Evolutionary conservation across 2,888 invertebrate species (phyloP).

Genomic region (Ametastegia equiseti): DNA sequence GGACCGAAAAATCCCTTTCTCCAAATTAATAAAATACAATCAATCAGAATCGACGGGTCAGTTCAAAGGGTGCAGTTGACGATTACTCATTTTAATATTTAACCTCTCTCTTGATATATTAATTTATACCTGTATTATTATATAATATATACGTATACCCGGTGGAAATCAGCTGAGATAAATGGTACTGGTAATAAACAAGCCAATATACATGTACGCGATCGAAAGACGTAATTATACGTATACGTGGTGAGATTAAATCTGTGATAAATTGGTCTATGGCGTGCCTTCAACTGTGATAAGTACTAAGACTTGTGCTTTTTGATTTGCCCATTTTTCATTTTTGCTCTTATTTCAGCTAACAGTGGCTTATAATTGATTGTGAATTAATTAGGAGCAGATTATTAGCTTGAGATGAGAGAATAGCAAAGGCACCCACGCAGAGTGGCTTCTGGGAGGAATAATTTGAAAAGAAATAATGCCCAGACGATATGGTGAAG

Average conservation of each 20-base stretch:
- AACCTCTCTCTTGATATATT: no score
- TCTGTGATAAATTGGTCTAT: conserved; percentile 22
- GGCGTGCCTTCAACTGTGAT: neutral
- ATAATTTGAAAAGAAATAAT: neutral
- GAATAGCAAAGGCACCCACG: neutral
- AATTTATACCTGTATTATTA: no score
- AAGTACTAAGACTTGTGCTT: neutral
- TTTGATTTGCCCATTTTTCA: neutral
- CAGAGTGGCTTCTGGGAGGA: neutral
- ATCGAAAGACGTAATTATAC: neutral
- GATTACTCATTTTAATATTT: no score
- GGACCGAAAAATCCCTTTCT: neutral
- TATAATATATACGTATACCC: no score
- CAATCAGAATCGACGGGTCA: neutral
- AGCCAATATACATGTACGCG: neutral
- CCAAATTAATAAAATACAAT: neutral
- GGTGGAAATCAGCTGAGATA: no score
- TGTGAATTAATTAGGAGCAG: conserved; percentile 3
- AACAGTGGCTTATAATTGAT: neutral
- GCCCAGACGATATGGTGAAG: neutral
- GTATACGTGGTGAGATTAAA: neutral
- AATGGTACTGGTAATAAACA: neutral
- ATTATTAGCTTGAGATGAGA: neutral
- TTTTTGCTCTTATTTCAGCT: neutral
- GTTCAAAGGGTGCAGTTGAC: no score